These are phyloP conservation scores for Myotis yumanensis DNA, from an alignment of 2,113 vertebrate genomes.

Conservation along the genomic window DNA sequence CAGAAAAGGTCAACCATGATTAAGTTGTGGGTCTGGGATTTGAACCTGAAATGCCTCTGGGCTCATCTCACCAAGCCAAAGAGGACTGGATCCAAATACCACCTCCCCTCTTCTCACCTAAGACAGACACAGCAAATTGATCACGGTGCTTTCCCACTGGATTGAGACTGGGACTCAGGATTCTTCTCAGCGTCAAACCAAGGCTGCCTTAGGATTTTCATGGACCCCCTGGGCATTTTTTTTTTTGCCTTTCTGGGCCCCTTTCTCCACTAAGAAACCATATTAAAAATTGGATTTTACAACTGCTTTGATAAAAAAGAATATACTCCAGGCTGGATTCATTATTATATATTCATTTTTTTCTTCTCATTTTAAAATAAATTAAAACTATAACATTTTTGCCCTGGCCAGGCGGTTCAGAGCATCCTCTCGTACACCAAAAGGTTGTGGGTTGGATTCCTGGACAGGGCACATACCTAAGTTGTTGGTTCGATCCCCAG, in stretches of 20 bases:
- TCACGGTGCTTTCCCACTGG: not conserved
- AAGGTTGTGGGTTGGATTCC: not conserved
- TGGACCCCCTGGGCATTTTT: not conserved
- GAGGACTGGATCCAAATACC: too few relatives aligned
- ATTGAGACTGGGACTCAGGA: not conserved
- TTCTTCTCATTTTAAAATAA: not conserved
- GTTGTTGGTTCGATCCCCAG: not conserved
- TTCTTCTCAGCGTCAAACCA: not conserved
- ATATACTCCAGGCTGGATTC: not conserved
- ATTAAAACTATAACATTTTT: not conserved
- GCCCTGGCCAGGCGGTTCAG: not conserved
- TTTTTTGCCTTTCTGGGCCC: not conserved
- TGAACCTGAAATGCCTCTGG: not conserved
- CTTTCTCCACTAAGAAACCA: not conserved
- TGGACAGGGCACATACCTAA: not conserved
- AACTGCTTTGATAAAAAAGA: slow-evolving; percentile 26
- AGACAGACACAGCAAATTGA: not conserved
- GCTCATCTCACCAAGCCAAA: not conserved
- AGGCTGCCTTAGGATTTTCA: not conserved
- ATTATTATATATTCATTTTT: not conserved
- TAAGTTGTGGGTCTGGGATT: not conserved
- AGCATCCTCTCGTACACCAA: not conserved
- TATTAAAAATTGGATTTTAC: not conserved
- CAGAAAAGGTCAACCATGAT: not conserved
- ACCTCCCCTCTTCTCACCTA: not conserved